phyloP scores from a whole-genome alignment of 1,140 invertebrate species.

The Drosophila ironensis region DNA sequence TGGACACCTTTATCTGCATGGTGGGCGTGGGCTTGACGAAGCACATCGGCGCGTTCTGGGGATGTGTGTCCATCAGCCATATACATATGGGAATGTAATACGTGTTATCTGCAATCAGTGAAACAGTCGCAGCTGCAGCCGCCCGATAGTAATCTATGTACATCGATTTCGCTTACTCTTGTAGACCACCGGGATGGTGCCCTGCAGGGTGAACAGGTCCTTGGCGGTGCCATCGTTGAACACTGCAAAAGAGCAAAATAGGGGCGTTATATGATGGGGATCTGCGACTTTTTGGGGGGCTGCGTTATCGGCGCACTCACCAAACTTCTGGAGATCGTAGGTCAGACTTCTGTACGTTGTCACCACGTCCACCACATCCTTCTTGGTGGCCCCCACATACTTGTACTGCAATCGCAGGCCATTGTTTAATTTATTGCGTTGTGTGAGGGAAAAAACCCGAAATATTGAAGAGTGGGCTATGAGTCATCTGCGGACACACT shows the following conservation, averaged over 20 bases:
- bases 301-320: constrained; percentile 39
- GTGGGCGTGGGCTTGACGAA: constrained; percentile 97
- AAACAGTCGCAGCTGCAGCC: too few species aligned
- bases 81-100: constrained; percentile 99
- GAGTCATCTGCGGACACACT: constrained; percentile 44
- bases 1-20: constrained; percentile 97
- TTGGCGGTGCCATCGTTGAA: constrained; percentile 94
- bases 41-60: constrained; percentile 98
- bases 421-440: constrained; percentile 30
- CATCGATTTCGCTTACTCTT: constrained; percentile 90
- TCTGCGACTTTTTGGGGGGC: not conserved
- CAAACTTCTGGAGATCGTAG: constrained; percentile 69
- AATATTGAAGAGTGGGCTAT: constrained; percentile 29
- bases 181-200: constrained; percentile 96
- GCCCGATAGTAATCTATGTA: too few species aligned
- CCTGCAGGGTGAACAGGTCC: constrained; percentile 92
- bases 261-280: not conserved
- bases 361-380: constrained; percentile 74
- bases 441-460: constrained; percentile 16
- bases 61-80: constrained; percentile 98
- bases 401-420: constrained; percentile 63
- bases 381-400: constrained; percentile 72
- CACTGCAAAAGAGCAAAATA: constrained; percentile 83
- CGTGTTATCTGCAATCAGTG: constrained; percentile 84
- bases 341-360: constrained; percentile 65